Percentiles rank a stretch among this genome's conserved stretches.
Conservation (phyloP, 2,888 invertebrate species). For the Microctonus hyperodae region DNA sequence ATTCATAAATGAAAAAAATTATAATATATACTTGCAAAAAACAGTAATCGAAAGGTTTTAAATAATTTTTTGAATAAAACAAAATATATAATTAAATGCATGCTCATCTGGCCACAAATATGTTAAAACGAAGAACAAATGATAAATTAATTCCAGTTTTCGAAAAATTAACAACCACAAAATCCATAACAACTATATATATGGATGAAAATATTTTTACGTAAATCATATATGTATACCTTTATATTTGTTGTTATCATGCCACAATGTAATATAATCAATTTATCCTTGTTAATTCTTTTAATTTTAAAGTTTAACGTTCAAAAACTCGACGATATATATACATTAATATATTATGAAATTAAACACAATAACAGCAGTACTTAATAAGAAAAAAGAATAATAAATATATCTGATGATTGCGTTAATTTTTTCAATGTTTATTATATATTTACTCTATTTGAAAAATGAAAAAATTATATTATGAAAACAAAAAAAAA, state of each 20-base stretch:
- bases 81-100: too few species aligned
- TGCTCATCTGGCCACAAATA: neutral
- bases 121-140: too few species aligned
- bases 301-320: conserved; percentile 9
- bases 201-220: too few species aligned
- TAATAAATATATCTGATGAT: conserved; percentile 39
- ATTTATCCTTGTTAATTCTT: conserved; percentile 29
- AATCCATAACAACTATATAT: too few species aligned
- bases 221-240: too few species aligned
- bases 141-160: too few species aligned
- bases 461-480: conserved; percentile 43
- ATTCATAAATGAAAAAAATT: neutral
- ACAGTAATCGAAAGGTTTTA: neutral
- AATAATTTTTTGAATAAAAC: neutral
- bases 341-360: neutral
- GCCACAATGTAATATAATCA: conserved; percentile 37
- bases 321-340: neutral
- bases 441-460: conserved; percentile 48
- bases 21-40: neutral
- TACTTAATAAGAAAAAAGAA: conserved; percentile 10
- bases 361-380: too few species aligned
- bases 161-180: too few species aligned
- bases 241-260: conserved; percentile 32
- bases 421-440: conserved; percentile 48
- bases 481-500: conserved; percentile 30